Percentiles rank a stretch among this genome's conserved stretches.
Conservation (phyloP, 2,113 vertebrate species). For the Octodon degus region DNA sequence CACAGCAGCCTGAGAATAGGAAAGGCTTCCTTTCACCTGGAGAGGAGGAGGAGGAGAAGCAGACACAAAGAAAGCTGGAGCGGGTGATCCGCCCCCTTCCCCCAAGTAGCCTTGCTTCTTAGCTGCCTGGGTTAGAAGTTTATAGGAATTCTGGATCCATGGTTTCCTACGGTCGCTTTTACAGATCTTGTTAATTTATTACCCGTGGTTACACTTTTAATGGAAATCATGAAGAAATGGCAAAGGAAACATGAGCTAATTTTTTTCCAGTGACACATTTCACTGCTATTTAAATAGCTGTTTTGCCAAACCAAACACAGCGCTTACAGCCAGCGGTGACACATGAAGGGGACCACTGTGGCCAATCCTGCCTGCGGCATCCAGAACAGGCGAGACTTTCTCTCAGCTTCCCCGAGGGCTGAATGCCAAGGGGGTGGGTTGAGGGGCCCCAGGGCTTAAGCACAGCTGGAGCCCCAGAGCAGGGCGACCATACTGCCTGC, state of each 20-base stretch:
- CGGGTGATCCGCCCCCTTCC: slow-evolving; percentile 37
- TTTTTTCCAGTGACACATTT: slow-evolving; percentile 81
- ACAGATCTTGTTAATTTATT: slow-evolving; percentile 85
- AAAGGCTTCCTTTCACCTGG: not conserved
- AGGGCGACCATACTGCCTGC: not conserved
- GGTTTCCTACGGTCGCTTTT: slow-evolving; percentile 82
- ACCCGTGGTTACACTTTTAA: slow-evolving; percentile 83
- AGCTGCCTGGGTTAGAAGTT: slow-evolving; percentile 76
- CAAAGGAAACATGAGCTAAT: slow-evolving; percentile 87
- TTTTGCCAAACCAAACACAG: slow-evolving; percentile 88
- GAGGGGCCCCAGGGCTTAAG: not conserved
- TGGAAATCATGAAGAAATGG: slow-evolving; percentile 85
- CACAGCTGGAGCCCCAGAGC: slow-evolving; percentile 54
- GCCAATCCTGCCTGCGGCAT: slow-evolving; percentile 64
- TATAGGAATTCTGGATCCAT: slow-evolving; percentile 79
- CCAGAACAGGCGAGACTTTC: slow-evolving; percentile 81
- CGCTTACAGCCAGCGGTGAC: slow-evolving; percentile 82
- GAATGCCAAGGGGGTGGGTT: not conserved
- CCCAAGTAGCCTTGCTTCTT: slow-evolving; percentile 65
- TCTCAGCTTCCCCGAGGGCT: slow-evolving; percentile 75
- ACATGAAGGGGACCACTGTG: slow-evolving; percentile 84
- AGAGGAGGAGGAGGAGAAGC: not conserved
- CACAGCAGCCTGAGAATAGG: not conserved
- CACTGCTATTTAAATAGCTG: slow-evolving; percentile 83
- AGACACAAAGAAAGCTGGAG: slow-evolving; percentile 61